Conservation (phyloP, 2,113 vertebrate genomes). For the Ivindomyrus marchei region DNA sequence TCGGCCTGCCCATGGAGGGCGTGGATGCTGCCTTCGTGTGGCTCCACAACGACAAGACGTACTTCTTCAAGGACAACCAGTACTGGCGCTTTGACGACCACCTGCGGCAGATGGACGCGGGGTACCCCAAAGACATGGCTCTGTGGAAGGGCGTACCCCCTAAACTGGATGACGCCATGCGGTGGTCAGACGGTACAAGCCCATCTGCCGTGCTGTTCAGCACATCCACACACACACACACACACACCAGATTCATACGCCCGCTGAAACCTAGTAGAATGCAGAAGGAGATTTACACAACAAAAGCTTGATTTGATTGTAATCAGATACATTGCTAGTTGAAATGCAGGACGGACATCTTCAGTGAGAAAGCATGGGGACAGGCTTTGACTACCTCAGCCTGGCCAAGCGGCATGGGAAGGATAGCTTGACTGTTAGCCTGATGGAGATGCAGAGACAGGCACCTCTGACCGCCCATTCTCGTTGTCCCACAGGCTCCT, state of each 20-base stretch:
- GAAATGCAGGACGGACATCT: not conserved
- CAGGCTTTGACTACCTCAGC: not conserved
- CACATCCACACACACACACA: not conserved
- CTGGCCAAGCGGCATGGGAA: not conserved
- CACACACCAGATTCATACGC: not conserved
- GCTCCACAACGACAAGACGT: slow-evolving; percentile 89
- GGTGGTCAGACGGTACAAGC: slow-evolving; percentile 88
- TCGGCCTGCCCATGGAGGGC: slow-evolving; percentile 75
- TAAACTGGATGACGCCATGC: slow-evolving; percentile 80
- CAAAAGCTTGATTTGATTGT: not conserved
- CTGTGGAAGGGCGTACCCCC: slow-evolving; percentile 85
- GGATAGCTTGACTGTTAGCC: not conserved
- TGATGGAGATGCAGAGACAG: not conserved
- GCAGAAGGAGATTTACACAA: not conserved
- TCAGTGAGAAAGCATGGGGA: not conserved
- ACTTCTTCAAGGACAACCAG: slow-evolving; percentile 87
- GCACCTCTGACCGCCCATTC: slow-evolving; percentile 4
- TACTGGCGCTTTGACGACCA: slow-evolving; percentile 90
- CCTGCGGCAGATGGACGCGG: slow-evolving; percentile 74
- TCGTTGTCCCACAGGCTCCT: slow-evolving; percentile 63
- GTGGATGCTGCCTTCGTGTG: slow-evolving; percentile 86
- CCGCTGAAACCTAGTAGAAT: not conserved
- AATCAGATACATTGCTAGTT: not conserved
- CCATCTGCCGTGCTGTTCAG: not conserved
- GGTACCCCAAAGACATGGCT: slow-evolving; percentile 76